Evolutionary conservation across 2,113 vertebrate species (phyloP).

Genomic region (Irena cyanogastra): DNA sequence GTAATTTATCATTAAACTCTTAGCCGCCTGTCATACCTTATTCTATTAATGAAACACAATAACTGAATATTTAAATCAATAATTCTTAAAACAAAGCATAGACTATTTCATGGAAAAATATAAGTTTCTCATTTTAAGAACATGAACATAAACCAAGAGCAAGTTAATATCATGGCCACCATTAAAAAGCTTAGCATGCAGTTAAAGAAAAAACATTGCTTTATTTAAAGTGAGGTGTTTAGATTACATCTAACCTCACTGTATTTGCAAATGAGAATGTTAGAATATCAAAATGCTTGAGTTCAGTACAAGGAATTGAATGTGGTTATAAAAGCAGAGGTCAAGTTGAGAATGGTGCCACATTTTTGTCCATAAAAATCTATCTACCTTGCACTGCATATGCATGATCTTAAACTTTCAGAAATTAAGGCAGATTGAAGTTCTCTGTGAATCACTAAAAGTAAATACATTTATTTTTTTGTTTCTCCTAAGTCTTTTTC

Average conservation of each 20-base stretch:
- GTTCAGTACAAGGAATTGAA: background rate
- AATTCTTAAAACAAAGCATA: background rate
- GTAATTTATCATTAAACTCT: constrained; percentile 48
- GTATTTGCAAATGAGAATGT: background rate
- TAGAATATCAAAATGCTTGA: background rate
- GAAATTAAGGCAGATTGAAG: background rate
- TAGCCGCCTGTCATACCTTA: background rate
- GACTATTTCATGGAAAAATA: background rate
- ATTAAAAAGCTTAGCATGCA: background rate
- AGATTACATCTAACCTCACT: background rate
- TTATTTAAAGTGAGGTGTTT: background rate
- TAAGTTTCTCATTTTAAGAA: background rate
- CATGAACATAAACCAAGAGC: background rate
- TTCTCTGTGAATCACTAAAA: background rate
- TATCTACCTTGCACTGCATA: background rate
- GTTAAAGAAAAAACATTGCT: background rate
- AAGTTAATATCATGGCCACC: background rate
- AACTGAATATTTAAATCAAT: background rate
- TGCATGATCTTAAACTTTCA: background rate
- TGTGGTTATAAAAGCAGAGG: background rate
- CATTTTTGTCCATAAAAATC: background rate
- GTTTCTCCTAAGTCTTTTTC: background rate
- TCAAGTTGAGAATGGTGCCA: background rate
- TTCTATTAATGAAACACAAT: constrained; percentile 37
- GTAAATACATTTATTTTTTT: background rate